phyloP scores from a whole-genome alignment of 2,113 vertebrate species.

The Ictalurus furcatus region DNA sequence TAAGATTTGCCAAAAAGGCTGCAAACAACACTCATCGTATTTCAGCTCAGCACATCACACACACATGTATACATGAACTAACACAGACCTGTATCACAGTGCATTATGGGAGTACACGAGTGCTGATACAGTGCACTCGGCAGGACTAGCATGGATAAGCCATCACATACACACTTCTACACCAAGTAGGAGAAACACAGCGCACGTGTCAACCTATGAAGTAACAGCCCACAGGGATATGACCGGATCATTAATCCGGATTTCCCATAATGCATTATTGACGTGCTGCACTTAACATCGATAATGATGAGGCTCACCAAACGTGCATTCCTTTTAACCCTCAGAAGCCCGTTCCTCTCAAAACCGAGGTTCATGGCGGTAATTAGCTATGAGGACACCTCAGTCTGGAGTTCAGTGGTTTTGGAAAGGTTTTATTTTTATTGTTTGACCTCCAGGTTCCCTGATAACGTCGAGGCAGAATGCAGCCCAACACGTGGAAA shows the following conservation, averaged over 20 bases:
- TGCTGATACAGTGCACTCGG: neutral
- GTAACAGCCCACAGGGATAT: neutral
- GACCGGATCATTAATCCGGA: neutral
- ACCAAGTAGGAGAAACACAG: neutral
- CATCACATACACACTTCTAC: neutral
- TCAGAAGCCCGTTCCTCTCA: neutral
- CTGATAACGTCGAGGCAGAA: neutral
- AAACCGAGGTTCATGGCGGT: neutral
- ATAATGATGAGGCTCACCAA: neutral
- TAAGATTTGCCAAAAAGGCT: neutral
- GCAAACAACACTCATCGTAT: neutral
- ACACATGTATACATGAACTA: neutral
- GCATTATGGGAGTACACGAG: neutral
- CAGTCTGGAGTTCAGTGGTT: neutral
- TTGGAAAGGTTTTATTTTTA: neutral
- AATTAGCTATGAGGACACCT: neutral
- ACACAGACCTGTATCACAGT: neutral
- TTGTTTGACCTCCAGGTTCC: neutral
- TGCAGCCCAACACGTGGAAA: fast-evolving
- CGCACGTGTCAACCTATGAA: neutral
- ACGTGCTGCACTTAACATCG: neutral
- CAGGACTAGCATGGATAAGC: neutral
- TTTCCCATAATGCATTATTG: neutral
- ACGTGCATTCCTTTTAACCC: neutral
- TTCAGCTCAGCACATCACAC: neutral